Base-by-base conservation (phyloP, 1,140 invertebrate genomes). In the Zelostemma sp. region DNA sequence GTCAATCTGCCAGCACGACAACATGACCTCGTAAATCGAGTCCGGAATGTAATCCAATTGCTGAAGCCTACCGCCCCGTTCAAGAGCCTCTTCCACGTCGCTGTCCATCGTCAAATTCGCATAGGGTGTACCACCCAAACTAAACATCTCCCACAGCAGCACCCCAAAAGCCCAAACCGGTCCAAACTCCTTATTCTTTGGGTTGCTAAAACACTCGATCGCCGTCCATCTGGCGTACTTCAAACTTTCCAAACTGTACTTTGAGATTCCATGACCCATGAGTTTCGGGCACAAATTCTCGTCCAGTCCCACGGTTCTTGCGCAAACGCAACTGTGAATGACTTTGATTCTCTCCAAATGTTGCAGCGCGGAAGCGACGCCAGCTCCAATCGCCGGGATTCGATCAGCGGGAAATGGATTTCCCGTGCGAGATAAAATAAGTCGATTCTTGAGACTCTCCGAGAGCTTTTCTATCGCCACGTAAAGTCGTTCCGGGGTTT, bases 81-180 rank as follows among this genome's bases (percentile, higher is more conserved):
- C 83, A 2, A 96, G 83, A 46, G 91, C 86, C 6, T 89, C 87
- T 5, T 90, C 86, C 0, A 96, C 88, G 67, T 95, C 93, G 57
- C 88, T 89, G 45, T 86, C 89, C 11, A 86, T 81, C 17, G 78
- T 74, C 4, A 93, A 82, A 46, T 90, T 88, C 0, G 89, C 86
- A 79, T 94, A 95, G 0, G 91, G 93, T 5, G 93, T 95, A 0
- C 89, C 93, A 31, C 94, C 94, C 74, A 95, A 86, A n/a, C 92
- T 90, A 49, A 92, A 88, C 64, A 92, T 89, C 80, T 96, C 94
- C 94, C 94, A 96, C 28, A 95, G 80, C 6, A 95, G 76, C 54
- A 93, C 89, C 1, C 90, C 94, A 83, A 91, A 95, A 0, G 93
- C 91, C 94, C 94, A 96, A 1, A 94, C 88, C 76, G 95, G 92